Percentiles rank a stretch among this genome's conserved stretches.
Conservation (phyloP, 2,888 invertebrate species). For the Cenopis cana region DNA sequence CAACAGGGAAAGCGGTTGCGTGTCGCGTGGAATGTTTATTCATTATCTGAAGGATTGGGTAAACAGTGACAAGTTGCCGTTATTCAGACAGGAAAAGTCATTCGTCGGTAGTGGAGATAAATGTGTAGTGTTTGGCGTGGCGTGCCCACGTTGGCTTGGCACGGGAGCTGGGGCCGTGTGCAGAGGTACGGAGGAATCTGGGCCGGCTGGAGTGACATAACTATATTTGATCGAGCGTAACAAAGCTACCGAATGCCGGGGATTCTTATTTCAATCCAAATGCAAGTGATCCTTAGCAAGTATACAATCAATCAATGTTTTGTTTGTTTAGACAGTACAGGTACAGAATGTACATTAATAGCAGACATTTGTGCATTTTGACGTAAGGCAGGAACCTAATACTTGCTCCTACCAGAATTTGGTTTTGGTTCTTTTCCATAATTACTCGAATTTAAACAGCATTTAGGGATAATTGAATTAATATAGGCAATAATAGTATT, state of each 20-base stretch:
- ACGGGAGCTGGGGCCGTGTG: constrained; percentile 80
- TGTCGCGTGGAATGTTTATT: constrained; percentile 19
- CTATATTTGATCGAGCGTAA: constrained; percentile 81
- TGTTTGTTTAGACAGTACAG: no score
- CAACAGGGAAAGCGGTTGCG: constrained; percentile 13
- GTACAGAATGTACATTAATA: not conserved
- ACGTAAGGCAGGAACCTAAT: not conserved
- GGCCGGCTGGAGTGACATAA: constrained; percentile 84
- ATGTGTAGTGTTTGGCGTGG: constrained; percentile 68
- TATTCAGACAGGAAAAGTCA: constrained; percentile 68
- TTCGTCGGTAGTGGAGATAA: constrained; percentile 67
- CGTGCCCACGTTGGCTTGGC: constrained; percentile 73
- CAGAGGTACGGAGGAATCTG: constrained; percentile 80
- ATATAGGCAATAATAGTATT: constrained; percentile 7
- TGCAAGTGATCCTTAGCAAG: not conserved
- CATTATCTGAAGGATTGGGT: constrained; percentile 39
- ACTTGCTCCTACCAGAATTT: not conserved
- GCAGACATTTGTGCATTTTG: not conserved
- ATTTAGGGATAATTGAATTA: constrained; percentile 11
- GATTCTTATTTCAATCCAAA: constrained; percentile 57
- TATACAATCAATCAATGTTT: not conserved
- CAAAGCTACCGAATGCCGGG: constrained; percentile 73
- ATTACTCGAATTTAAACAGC: not conserved
- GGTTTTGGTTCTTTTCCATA: not conserved
- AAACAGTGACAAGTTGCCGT: constrained; percentile 60